Percentiles rank a stretch among this genome's conserved stretches.
These are phyloP conservation scores for Willowsia nigromaculata DNA, from an alignment of 2,888 invertebrate genomes.

Conservation along the genomic window DNA sequence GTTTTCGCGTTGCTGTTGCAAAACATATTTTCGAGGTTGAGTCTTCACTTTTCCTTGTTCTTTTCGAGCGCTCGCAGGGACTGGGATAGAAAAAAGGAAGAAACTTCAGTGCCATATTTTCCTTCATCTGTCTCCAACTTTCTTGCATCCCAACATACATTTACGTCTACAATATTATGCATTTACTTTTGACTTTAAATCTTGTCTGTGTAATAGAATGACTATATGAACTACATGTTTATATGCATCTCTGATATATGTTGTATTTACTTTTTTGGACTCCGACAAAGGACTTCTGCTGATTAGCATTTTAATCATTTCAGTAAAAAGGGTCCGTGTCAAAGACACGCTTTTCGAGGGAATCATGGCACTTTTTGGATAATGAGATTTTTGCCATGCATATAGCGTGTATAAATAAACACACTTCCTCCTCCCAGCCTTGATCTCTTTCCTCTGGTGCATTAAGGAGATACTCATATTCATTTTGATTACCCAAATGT, in stretches of 20 bases:
- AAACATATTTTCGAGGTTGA: conserved; percentile 28
- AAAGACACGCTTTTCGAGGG: conserved; percentile 54
- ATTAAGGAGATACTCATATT: conserved; percentile 5
- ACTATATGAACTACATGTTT: too few relatives aligned
- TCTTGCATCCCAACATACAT: not conserved
- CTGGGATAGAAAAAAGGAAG: not conserved
- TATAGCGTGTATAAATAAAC: not conserved
- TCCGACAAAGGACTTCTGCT: conserved; percentile 63
- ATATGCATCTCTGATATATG: not conserved
- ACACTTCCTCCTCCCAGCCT: not conserved
- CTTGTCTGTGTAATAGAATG: too few relatives aligned
- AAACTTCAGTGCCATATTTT: conserved; percentile 65
- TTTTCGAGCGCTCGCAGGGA: conserved; percentile 9
- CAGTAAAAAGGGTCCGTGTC: conserved; percentile 58
- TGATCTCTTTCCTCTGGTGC: conserved; percentile 17
- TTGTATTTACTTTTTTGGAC: not conserved
- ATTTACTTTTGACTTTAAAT: conserved; percentile 3
- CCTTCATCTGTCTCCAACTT: conserved; percentile 60
- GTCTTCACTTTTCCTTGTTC: conserved; percentile 5
- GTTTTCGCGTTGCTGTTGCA: not conserved
- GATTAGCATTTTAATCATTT: conserved; percentile 71
- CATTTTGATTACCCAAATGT: conserved; percentile 34
- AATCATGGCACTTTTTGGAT: conserved; percentile 53
- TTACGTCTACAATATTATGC: not conserved
- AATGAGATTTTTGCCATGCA: conserved; percentile 61